Base-by-base conservation (phyloP, 1,140 invertebrate species). In the Caenorhabditis elegans region DNA sequence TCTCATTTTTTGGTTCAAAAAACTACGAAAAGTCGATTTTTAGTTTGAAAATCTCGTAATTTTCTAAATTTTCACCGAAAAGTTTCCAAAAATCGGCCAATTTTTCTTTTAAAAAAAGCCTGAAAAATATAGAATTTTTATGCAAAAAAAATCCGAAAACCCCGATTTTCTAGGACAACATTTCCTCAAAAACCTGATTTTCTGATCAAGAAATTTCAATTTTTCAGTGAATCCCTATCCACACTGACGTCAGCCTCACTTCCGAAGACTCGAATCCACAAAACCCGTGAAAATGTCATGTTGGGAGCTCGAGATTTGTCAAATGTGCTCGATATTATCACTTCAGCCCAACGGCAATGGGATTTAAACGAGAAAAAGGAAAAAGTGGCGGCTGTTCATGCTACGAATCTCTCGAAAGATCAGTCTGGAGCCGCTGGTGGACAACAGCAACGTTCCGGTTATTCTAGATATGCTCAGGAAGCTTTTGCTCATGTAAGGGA, bases 331-430 rank as follows among this genome's bases (percentile, higher is more conserved):
- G 60, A 70, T 39, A n/a, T 70, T 6, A 70, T 70, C 8, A 6
- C 34, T 5, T 22, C 60, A 15, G 60, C 60, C 34, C 60, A 70
- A 70, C 17, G 60, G 8, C 34, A 70, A 70, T 70, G 60, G 60
- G 60, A 70, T 70, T 11, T 70, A 11, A 39, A 70, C 22, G 60
- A 70, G 34, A 70, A 70, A 34, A 70, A 70, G 60, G 60, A 70
- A 34, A 70, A 70, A n/a, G 60, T 70, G 60, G 60, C 60, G 2
- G 60, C 60, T 2, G 60, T 70, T 31, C 60, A 70, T 39, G 34
- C 60, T 11, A 22, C 34, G 17, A n/a, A n/a, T n/a, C n/a, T n/a
- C n/a, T n/a, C n/a, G n/a, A 10, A 31, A 22, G 13, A 8, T 8
- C n/a, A 22, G 8, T 10, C 17, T 3, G 60, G 17, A 26, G n/a